phyloP scores from a whole-genome alignment of 2,888 invertebrate genomes.

The Atherix ibis region DNA sequence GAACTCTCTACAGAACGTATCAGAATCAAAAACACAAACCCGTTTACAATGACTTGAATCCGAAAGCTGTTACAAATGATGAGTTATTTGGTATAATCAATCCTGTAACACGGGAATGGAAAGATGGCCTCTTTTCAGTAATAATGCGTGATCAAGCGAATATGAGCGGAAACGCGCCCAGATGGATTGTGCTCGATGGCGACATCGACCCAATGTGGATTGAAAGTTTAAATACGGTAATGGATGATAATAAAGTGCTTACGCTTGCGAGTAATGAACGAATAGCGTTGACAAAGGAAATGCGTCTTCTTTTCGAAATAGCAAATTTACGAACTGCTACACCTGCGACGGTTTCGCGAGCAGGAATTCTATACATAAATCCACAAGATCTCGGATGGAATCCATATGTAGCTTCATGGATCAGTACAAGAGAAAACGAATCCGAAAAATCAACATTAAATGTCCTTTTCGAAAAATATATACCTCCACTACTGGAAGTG shows the following conservation, averaged over 20 bases:
- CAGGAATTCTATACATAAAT: conserved; percentile 89
- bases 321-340: conserved; percentile 80
- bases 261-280: conserved; percentile 90
- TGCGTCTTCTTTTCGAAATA: conserved; percentile 90
- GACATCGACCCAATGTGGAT: conserved; percentile 99
- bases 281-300: conserved; percentile 73
- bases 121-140: conserved; percentile 75
- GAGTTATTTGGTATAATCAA: conserved; percentile 90
- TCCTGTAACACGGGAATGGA: conserved; percentile 88
- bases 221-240: conserved; percentile 87
- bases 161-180: conserved; percentile 67
- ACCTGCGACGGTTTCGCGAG: conserved; percentile 88
- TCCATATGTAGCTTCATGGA: conserved; percentile 80
- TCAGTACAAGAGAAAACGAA: conserved; percentile 55
- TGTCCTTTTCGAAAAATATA: conserved; percentile 85
- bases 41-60: conserved; percentile 77
- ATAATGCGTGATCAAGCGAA: conserved; percentile 90
- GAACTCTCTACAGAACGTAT: conserved; percentile 72
- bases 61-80: conserved; percentile 90
- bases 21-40: conserved; percentile 68
- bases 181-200: conserved; percentile 92
- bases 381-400: conserved; percentile 90
- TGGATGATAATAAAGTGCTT: conserved; percentile 92
- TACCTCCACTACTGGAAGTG: conserved; percentile 67
- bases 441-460: conserved; percentile 65